Evolutionary conservation across 2,113 vertebrate genomes (phyloP).

Genomic region (Numenius arquata): DNA sequence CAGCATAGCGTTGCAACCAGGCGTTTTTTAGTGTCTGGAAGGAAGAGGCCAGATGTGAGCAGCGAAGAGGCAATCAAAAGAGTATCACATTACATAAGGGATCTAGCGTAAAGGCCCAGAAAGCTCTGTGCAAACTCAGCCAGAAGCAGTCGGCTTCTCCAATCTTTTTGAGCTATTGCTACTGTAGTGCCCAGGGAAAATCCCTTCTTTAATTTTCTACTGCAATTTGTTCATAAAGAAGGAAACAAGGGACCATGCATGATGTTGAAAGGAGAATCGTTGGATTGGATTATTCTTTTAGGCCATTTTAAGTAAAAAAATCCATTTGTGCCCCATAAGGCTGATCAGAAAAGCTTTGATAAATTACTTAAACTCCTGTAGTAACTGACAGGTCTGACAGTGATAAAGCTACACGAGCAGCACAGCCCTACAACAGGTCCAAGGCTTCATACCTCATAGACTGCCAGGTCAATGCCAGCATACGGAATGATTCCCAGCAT

Average conservation of each 20-base stretch:
- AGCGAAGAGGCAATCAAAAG: neutral
- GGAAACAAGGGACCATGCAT: neutral
- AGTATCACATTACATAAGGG: neutral
- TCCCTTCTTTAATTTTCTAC: neutral
- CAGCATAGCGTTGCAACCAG: constrained; percentile 89
- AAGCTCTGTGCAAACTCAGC: neutral
- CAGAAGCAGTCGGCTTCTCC: neutral
- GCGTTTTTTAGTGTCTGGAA: constrained; percentile 90
- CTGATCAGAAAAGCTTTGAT: neutral
- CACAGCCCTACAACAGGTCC: neutral
- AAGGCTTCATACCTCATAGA: constrained; percentile 87
- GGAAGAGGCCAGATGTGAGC: neutral
- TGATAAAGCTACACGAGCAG: neutral
- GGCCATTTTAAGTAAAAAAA: neutral
- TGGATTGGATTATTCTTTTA: neutral
- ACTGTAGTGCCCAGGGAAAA: neutral
- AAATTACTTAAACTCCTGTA: neutral
- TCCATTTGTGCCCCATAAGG: neutral
- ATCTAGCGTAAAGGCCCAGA: neutral
- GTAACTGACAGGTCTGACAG: neutral
- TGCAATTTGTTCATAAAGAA: neutral
- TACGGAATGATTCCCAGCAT: constrained; percentile 97
- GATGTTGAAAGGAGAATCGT: neutral
- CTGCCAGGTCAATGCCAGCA: constrained; percentile 93
- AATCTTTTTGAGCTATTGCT: neutral